These are phyloP conservation scores for Papilio polytes DNA, from an alignment of 1,140 invertebrate species.

Conservation along the genomic window DNA sequence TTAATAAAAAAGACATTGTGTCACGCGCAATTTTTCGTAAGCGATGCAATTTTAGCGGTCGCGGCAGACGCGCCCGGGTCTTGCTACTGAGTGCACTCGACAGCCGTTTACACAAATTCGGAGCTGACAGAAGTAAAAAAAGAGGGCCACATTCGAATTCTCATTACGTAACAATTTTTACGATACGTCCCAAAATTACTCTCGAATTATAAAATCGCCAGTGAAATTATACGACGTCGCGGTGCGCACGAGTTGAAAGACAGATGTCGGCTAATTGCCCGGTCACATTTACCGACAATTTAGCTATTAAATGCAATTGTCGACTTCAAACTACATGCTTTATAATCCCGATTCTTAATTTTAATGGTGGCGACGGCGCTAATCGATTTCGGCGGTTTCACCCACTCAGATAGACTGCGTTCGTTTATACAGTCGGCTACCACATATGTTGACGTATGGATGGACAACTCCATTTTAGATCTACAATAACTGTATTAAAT, in stretches of 20 bases:
- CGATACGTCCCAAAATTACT: conserved; percentile 39
- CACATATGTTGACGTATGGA: background rate
- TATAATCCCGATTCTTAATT: conserved; percentile 35
- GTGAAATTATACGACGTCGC: conserved; percentile 27
- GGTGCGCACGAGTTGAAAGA: conserved; percentile 24
- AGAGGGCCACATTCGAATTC: conserved; percentile 30
- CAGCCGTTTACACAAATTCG: conserved; percentile 19
- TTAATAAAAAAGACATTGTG: conserved; percentile 16
- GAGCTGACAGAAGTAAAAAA: conserved; percentile 21
- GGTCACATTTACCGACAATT: conserved; percentile 41
- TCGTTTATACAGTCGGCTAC: background rate
- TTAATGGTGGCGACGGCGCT: background rate
- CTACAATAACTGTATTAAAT: too few relatives aligned
- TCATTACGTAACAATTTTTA: conserved; percentile 41
- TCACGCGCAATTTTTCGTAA: conserved; percentile 18
- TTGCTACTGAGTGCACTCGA: background rate
- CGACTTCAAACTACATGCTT: conserved; percentile 23
- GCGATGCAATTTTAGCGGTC: background rate
- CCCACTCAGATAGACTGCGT: background rate
- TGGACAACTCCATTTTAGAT: too few relatives aligned
- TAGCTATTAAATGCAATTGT: conserved; percentile 43
- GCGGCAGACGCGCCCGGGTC: background rate
- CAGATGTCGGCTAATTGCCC: conserved; percentile 38
- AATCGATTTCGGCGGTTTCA: conserved; percentile 7
- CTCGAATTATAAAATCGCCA: conserved; percentile 39